Percentiles rank a stretch among this genome's conserved stretches.
phyloP scores from a whole-genome alignment of 1,140 invertebrate genomes.

The Pygmarrhopalites habei region DNA sequence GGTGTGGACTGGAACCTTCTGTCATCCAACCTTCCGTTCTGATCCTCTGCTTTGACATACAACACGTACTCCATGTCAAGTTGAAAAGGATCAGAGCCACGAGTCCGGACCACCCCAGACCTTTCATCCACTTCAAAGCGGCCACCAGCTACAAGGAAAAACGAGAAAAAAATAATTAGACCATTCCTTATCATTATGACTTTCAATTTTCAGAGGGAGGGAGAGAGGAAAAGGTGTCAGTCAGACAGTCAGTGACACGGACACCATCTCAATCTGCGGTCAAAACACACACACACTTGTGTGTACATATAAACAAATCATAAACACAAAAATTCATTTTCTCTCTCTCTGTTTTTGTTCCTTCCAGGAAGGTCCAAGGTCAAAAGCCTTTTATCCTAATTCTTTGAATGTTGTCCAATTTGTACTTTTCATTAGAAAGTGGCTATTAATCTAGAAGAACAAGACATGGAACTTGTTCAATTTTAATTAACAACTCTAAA shows the following conservation, averaged over 20 bases:
- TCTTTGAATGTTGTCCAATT: too few species aligned
- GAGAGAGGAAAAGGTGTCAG: slow-evolving; percentile 17
- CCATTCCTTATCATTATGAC: slow-evolving; percentile 7
- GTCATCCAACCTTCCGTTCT: slow-evolving; percentile 82
- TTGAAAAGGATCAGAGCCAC: slow-evolving; percentile 84
- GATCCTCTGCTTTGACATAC: slow-evolving; percentile 92
- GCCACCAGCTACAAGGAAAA: slow-evolving; percentile 53
- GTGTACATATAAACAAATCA: too few species aligned
- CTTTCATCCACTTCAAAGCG: slow-evolving; percentile 83
- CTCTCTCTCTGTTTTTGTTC: too few species aligned
- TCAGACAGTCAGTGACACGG: slow-evolving; percentile 15
- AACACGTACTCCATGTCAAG: slow-evolving; percentile 92
- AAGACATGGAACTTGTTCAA: too few species aligned
- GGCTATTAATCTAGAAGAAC: too few species aligned
- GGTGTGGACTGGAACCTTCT: slow-evolving; percentile 80
- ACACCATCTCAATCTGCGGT: too few species aligned
- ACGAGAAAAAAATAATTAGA: slow-evolving; percentile 14
- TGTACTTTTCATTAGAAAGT: too few species aligned
- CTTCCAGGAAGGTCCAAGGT: too few species aligned
- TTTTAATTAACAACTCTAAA: too few species aligned
- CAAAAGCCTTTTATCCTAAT: too few species aligned
- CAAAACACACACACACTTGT: background rate
- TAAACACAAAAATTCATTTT: too few species aligned
- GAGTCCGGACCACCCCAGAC: slow-evolving; percentile 84
- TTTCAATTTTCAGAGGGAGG: too few species aligned